Evolutionary conservation across 2,888 invertebrate species (phyloP).

Genomic region (Clitarchus hookeri): DNA sequence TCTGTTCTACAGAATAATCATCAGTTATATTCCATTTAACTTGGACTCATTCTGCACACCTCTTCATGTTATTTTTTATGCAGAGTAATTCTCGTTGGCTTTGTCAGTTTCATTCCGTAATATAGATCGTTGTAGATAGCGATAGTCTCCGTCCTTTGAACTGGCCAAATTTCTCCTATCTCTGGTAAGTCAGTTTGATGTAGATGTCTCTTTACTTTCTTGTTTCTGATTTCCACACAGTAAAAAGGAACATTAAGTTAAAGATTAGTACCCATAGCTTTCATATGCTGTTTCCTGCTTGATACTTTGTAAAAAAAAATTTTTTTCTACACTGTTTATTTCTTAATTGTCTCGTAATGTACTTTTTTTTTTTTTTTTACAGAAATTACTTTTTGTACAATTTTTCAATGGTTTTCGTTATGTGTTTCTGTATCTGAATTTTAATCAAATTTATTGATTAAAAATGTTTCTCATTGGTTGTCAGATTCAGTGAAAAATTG

Average conservation of each 20-base stretch:
- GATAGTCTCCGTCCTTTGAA: not conserved
- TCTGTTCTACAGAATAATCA: not conserved
- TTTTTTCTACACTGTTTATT: too few species aligned
- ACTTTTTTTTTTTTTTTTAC: too few species aligned
- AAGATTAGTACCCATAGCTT: not conserved
- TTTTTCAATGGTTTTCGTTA: too few species aligned
- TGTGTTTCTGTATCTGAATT: too few species aligned
- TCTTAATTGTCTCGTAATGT: too few species aligned
- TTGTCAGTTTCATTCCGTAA: not conserved
- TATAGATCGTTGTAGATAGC: not conserved
- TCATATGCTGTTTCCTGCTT: too few species aligned
- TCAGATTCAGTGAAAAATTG: too few species aligned
- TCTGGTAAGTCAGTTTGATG: constrained; percentile 10
- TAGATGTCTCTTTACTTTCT: not conserved
- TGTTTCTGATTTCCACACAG: not conserved
- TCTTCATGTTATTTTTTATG: not conserved
- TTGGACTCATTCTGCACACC: not conserved
- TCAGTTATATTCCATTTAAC: not conserved
- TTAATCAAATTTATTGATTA: too few species aligned
- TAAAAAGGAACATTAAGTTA: not conserved
- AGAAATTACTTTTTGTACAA: too few species aligned
- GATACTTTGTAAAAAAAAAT: too few species aligned
- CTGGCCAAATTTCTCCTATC: not conserved
- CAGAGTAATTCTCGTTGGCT: not conserved
- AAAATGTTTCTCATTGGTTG: too few species aligned